A percentile compares a stretch with the other conserved stretches of the same genome.
Conservation (phyloP, 2,888 invertebrate genomes). For the Orthosia gothica region DNA sequence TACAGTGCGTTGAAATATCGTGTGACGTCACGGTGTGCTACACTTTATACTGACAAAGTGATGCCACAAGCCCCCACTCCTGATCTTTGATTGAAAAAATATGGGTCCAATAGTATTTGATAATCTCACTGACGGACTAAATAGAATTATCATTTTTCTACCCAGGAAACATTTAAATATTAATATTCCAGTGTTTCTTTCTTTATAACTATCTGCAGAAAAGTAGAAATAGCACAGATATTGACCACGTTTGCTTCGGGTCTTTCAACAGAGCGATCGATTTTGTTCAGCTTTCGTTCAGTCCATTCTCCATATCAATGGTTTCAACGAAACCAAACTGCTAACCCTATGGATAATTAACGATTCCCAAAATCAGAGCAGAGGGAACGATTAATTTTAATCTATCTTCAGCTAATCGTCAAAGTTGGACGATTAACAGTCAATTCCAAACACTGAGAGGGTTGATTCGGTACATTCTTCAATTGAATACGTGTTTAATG, state of each 20-base stretch:
- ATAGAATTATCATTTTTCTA: too few relatives aligned
- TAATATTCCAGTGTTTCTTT: neutral
- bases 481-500: constrained; percentile 56
- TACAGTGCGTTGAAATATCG: too few relatives aligned
- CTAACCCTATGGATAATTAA: constrained; percentile 74
- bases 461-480: constrained; percentile 59
- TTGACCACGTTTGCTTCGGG: too few relatives aligned
- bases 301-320: constrained; percentile 1
- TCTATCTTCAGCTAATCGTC: constrained; percentile 83
- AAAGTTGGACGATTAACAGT: constrained; percentile 86
- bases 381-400: constrained; percentile 82
- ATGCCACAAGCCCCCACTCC: too few relatives aligned
- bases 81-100: too few relatives aligned
- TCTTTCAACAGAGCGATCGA: too few relatives aligned
- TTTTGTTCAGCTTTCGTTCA: neutral
- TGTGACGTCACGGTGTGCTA: too few relatives aligned
- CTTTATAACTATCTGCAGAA: neutral
- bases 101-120: too few relatives aligned
- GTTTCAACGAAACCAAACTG: constrained; percentile 64
- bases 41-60: too few relatives aligned
- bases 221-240: neutral
- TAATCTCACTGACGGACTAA: too few relatives aligned
- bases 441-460: constrained; percentile 75
- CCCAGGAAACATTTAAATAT: too few relatives aligned
- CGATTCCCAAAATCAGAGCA: constrained; percentile 70